Evolutionary conservation across 1,140 invertebrate species (phyloP).

Genomic region (Platorchestia sp.): DNA sequence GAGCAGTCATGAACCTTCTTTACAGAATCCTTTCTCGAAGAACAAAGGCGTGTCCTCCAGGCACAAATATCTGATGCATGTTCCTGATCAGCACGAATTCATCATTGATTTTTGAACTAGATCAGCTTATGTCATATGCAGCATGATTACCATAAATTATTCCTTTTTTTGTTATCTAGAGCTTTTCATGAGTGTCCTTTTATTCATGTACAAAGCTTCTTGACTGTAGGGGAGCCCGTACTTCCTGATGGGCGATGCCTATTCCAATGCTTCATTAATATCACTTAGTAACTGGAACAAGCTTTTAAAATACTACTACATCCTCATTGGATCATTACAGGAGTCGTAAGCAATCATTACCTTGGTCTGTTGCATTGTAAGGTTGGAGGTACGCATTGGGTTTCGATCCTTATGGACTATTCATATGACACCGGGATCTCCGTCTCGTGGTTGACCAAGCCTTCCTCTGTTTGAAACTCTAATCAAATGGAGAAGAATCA

Average conservation of each 20-base stretch:
- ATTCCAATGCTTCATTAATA: constrained; percentile 48
- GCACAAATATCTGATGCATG: neutral
- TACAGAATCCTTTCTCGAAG: neutral
- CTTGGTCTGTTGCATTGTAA: constrained; percentile 36
- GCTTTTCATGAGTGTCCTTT: neutral
- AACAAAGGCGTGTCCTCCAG: neutral
- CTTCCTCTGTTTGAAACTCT: neutral
- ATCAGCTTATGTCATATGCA: constrained; percentile 14
- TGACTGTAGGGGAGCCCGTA: neutral
- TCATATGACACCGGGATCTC: neutral
- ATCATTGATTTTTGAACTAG: constrained; percentile 1
- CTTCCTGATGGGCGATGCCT: neutral
- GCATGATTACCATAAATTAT: constrained; percentile 2
- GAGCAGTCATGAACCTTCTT: neutral
- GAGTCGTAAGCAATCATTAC: constrained; percentile 38
- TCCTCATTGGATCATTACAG: constrained; percentile 47
- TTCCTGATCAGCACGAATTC: neutral
- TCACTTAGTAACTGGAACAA: constrained; percentile 54
- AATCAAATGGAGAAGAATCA: neutral
- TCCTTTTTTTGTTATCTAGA: neutral
- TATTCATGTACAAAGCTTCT: neutral
- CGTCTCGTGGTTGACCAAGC: neutral
- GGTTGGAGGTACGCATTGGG: neutral
- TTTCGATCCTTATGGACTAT: constrained; percentile 13
- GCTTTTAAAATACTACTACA: constrained; percentile 50